Conservation (phyloP, 1,140 invertebrate genomes). For the Temnothorax longispinosus region DNA sequence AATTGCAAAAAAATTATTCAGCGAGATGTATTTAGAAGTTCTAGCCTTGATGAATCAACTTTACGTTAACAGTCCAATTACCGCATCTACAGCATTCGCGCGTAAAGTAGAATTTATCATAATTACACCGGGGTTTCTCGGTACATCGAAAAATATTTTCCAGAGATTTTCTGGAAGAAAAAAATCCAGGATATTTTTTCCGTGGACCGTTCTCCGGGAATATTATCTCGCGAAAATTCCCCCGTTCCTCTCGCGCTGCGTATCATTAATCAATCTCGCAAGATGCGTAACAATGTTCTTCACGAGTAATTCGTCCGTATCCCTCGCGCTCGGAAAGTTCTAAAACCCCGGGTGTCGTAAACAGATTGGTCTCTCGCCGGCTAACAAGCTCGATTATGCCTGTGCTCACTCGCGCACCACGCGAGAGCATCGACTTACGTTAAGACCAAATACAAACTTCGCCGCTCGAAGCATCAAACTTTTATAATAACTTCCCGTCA, state of each 20-base stretch:
- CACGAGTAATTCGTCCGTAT: conserved; percentile 11
- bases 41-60: neutral
- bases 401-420: neutral
- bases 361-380: conserved; percentile 41
- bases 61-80: neutral
- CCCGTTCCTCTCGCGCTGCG: neutral
- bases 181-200: neutral
- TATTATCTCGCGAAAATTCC: neutral
- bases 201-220: neutral
- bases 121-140: neutral
- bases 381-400: conserved; percentile 54
- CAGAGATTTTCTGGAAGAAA: neutral
- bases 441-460: conserved; percentile 49
- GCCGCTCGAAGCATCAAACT: conserved; percentile 58
- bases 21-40: conserved; percentile 9
- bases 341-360: conserved; percentile 29
- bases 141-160: conserved; percentile 11
- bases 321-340: conserved; percentile 10
- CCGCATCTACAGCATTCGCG: neutral
- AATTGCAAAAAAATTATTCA: conserved; percentile 12
- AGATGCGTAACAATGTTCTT: conserved; percentile 8
- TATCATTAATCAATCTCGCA: conserved; percentile 17
- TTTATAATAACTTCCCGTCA: conserved; percentile 64
- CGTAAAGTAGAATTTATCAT: conserved; percentile 5
- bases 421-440: conserved; percentile 28